Base-by-base conservation (phyloP, 2,888 invertebrate genomes). In the Drosophila kuntzei region DNA sequence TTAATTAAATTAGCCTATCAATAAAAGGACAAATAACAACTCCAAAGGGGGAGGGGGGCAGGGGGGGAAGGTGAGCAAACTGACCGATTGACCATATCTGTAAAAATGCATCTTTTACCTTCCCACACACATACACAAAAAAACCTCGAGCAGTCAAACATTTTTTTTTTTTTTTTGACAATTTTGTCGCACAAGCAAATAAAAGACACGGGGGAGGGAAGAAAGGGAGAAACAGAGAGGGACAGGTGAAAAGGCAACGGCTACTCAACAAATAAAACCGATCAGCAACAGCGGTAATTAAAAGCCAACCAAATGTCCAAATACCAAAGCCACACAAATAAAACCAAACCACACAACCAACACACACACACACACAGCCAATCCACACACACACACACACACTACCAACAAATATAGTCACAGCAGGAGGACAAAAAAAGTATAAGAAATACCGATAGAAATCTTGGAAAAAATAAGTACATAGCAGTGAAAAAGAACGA, bases 221-320 rank as follows among this genome's bases (percentile, higher is more conserved):
- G 3, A 6, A 7, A n/a, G 29, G 14, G 22, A 11, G 8, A 0
- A 16, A 22, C 9, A 11, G 25, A 11, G 14, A n/a, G 18, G 12
- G 41, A 29, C 0, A 25, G 25, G 14, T 3, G 29, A 5, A 32
- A 37, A 8, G 8, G 14, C n/a, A 18, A n/a, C 12, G 5, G 49
- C 41, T 44, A 60, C 49, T 63, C 51, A 39, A 53, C 86, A 86
- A 83, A 88, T 75, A 88, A 73, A 88, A 72, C 75, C 80, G 83
- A 85, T 88, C 83, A 72, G 77, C 70, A 79, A 68, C 64, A 63
- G 71, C 82, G 88, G 89, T 86, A 86, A 86, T 86, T 86, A 86
- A 86, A 87, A 89, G 86, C 80, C 82, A 87, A 79, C 80, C 89
- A 80, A 85, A 84, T 86, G 84, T 70, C 76, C 84, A 78, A 84